Conservation (phyloP, 2,797 vertebrate species). For the Hemibagrus guttatus region DNA sequence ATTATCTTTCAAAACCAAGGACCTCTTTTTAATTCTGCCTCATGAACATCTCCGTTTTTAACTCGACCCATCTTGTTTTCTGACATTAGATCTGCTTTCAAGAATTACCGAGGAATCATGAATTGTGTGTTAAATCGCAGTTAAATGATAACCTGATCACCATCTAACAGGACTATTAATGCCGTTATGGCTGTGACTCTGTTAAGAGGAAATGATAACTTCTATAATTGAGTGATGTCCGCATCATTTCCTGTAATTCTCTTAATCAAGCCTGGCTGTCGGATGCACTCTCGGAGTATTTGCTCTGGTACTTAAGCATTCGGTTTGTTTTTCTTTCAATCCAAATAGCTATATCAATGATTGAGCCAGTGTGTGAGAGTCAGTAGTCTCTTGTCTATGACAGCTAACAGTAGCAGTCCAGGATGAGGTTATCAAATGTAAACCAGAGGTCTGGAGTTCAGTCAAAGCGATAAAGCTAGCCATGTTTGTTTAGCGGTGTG, state of each 20-base stretch:
- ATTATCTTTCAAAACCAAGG: background rate
- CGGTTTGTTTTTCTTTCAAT: slow-evolving; percentile 25
- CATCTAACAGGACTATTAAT: background rate
- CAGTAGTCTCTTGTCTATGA: slow-evolving; percentile 35
- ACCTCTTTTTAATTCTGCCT: background rate
- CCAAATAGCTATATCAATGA: slow-evolving; percentile 5
- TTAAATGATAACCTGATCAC: background rate
- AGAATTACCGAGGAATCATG: background rate
- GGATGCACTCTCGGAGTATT: background rate
- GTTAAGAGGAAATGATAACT: background rate
- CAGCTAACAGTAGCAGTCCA: slow-evolving; percentile 52
- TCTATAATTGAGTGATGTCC: background rate
- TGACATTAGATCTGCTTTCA: background rate
- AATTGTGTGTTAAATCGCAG: background rate
- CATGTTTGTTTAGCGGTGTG: slow-evolving; percentile 73
- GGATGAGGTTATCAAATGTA: slow-evolving; percentile 73
- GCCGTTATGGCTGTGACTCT: background rate
- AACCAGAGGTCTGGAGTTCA: slow-evolving; percentile 69
- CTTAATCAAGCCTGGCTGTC: background rate
- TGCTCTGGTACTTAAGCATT: slow-evolving; percentile 19
- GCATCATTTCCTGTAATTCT: slow-evolving; percentile 12
- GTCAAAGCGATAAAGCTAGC: slow-evolving; percentile 72
- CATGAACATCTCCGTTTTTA: background rate
- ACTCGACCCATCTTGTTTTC: background rate
- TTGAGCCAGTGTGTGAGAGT: slow-evolving; percentile 41